Conservation (phyloP, 2,113 vertebrate species). For the Saguinus midas region DNA sequence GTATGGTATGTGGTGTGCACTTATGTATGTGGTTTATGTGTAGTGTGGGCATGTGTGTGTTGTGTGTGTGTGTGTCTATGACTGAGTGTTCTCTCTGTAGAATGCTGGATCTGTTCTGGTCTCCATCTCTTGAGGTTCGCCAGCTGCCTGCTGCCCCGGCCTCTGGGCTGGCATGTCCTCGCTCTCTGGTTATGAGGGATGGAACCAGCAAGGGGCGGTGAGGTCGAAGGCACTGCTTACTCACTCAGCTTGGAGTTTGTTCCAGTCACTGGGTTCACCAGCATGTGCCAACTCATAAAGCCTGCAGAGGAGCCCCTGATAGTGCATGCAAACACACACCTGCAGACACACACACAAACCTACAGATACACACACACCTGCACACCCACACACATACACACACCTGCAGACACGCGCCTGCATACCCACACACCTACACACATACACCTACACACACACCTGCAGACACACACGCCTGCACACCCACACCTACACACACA, state of each 20-base stretch:
- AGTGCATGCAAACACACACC: background rate
- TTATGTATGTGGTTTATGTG: background rate
- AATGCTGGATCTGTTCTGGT: background rate
- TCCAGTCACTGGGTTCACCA: constrained; percentile 50
- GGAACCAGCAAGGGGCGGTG: background rate
- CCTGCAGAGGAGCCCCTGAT: background rate
- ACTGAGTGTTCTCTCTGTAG: background rate
- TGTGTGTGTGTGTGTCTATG: background rate
- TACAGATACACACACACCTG: too few species aligned
- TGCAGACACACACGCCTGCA: background rate
- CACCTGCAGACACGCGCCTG: background rate
- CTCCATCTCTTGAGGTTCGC: background rate
- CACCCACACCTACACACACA: too few species aligned
- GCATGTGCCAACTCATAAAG: constrained; percentile 28
- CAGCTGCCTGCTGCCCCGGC: background rate
- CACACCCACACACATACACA: too few species aligned
- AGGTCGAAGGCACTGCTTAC: background rate
- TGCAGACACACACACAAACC: too few species aligned
- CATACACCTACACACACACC: background rate
- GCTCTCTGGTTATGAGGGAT: background rate
- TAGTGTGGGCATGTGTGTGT: background rate
- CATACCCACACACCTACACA: background rate
- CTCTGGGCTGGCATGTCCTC: background rate
- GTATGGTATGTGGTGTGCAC: background rate
- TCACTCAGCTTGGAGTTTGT: constrained; percentile 57